These are phyloP conservation scores for Trinorchestia longiramus DNA, from an alignment of 1,140 invertebrate species.

Conservation along the genomic window DNA sequence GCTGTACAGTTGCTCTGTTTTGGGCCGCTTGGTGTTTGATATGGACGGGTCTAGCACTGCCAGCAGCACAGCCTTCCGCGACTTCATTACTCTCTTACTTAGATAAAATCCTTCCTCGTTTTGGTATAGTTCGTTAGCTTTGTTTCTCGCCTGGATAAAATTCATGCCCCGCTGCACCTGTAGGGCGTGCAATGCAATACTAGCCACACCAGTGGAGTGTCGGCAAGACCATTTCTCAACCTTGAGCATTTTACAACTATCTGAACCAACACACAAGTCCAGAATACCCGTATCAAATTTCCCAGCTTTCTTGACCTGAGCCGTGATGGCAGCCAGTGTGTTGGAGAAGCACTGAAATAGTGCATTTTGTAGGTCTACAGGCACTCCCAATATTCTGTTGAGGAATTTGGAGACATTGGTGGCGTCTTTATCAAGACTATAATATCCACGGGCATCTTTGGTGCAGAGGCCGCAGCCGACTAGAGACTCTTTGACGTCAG, in stretches of 20 bases:
- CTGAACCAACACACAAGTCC: conserved; percentile 80
- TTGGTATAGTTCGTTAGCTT: conserved; percentile 73
- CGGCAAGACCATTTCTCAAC: conserved; percentile 75
- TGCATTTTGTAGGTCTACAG: conserved; percentile 94
- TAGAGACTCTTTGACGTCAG: conserved; percentile 88
- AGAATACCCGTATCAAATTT: conserved; percentile 91
- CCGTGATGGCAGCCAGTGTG: conserved; percentile 87
- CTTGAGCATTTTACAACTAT: conserved; percentile 61
- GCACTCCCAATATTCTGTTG: conserved; percentile 97
- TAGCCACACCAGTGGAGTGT: conserved; percentile 89
- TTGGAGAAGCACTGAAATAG: conserved; percentile 98
- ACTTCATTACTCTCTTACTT: conserved; percentile 19
- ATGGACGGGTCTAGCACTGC: conserved; percentile 46
- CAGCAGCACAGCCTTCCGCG: background rate
- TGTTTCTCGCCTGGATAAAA: conserved; percentile 88
- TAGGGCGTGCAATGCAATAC: conserved; percentile 91
- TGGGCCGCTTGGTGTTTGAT: conserved; percentile 76
- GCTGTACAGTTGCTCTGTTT: conserved; percentile 81
- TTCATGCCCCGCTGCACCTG: conserved; percentile 93
- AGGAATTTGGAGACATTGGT: conserved; percentile 99
- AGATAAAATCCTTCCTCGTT: conserved; percentile 89
- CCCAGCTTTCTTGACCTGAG: conserved; percentile 82
- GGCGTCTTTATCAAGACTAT: conserved; percentile 93
- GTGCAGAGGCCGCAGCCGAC: conserved; percentile 93
- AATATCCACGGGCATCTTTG: conserved; percentile 80